Base-by-base conservation (phyloP, 2,888 invertebrate genomes). In the Griposia aprilina region DNA sequence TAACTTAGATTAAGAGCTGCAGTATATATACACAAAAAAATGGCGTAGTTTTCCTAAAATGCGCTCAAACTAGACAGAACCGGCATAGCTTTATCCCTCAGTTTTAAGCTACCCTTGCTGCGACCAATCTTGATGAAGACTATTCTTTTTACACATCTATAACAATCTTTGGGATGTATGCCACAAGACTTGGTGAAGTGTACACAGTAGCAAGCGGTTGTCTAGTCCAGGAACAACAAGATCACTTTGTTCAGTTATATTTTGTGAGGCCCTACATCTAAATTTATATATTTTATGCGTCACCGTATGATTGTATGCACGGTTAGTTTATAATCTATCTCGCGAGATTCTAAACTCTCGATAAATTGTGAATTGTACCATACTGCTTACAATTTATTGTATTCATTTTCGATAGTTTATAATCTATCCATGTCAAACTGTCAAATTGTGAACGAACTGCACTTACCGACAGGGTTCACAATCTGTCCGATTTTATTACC, bases 1-100 rank as follows among this genome's bases (percentile, higher is more conserved):
- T 74, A 48, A 69, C 72, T 70, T 70, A 67, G 48, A 75, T 75
- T 72, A 76, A 82, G 66, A 83, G 74, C 68, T 75, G 11, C 11
- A n/a, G 55, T 69, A 85, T 55, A 52, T 52, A 55, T 30, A 5
- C n/a, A 45, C 11, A 36, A 17, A 74, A 74, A 79, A 78, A 36
- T 41, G 26, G 65, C 48, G 17, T 48, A 52, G 52, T 52, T 78
- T 78, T 78, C 26, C 11, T 17, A 15, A 10, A 78, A 77, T 20
- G 15, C 36, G 45, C 20, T 20, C 7, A 13, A 36, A 52, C n/a
- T n/a, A 52, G 66, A 41, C 10, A 67, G 36, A 45, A 52, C 2
- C 59, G 20, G 36, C n/a, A 5, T 20, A 45, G n/a, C 30, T 57
- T 57, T 57, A 11, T 11, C 7, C 0, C 8, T 36, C 3, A n/a